phyloP scores from a whole-genome alignment of 2,113 vertebrate species.

The Nibea albiflora region DNA sequence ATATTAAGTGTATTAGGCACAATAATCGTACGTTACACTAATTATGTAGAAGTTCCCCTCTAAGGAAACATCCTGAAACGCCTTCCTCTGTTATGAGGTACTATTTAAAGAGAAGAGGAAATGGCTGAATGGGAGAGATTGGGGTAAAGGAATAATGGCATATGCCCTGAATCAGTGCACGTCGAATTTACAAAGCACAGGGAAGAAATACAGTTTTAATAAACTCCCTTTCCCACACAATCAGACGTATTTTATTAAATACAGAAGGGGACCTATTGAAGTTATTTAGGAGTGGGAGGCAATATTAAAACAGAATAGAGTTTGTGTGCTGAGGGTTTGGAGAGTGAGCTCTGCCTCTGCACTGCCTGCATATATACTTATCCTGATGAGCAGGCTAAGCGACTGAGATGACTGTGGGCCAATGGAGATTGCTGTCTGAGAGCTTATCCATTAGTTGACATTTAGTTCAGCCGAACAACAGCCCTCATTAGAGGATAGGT shows the following conservation, averaged over 20 bases:
- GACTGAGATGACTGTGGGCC: slow-evolving; percentile 47
- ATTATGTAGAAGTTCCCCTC: slow-evolving; percentile 23
- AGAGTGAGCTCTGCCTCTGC: slow-evolving; percentile 26
- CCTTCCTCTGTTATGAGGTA: slow-evolving; percentile 11
- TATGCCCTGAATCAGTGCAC: slow-evolving; percentile 13
- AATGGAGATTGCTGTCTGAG: slow-evolving; percentile 53
- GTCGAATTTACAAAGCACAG: slow-evolving; percentile 19
- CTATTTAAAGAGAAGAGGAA: slow-evolving; percentile 17
- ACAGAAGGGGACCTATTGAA: slow-evolving; percentile 33
- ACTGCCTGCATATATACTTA: slow-evolving; percentile 30
- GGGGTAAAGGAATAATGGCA: slow-evolving; percentile 44
- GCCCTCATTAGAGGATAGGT: slow-evolving; percentile 64
- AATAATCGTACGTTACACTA: slow-evolving; percentile 12
- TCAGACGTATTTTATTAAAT: slow-evolving; percentile 65
- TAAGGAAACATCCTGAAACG: slow-evolving; percentile 1
- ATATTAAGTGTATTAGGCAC: not conserved
- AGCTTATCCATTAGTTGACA: slow-evolving; percentile 64
- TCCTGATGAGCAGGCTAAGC: slow-evolving; percentile 53
- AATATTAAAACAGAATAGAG: slow-evolving; percentile 55
- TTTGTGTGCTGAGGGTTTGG: slow-evolving; percentile 46
- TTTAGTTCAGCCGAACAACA: slow-evolving; percentile 58
- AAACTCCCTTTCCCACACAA: slow-evolving; percentile 57
- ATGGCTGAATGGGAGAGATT: not conserved
- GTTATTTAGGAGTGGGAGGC: slow-evolving; percentile 56
- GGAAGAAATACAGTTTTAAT: slow-evolving; percentile 70